phyloP scores from a whole-genome alignment of 2,888 invertebrate genomes.

The Prenolepis imparis region DNA sequence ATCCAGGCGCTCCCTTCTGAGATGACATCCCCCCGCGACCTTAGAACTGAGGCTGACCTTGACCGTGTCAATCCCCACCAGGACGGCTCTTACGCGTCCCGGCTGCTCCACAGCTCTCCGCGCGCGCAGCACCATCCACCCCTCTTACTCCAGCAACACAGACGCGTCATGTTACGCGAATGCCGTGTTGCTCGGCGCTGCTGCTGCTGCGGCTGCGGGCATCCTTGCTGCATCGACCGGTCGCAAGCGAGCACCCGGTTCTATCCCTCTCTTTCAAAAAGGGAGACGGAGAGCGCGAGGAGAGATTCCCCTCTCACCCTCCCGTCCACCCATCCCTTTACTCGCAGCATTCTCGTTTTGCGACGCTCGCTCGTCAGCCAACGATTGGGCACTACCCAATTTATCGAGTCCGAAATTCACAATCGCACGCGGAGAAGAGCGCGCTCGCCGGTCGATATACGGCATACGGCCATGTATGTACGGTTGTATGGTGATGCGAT shows the following conservation, averaged over 20 bases:
- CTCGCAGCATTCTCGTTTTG: slow-evolving; percentile 39
- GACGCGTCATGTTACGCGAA: slow-evolving; percentile 78
- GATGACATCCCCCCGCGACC: slow-evolving; percentile 84
- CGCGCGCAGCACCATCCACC: slow-evolving; percentile 26
- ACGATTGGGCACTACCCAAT: slow-evolving; percentile 43
- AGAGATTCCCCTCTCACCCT: slow-evolving; percentile 7
- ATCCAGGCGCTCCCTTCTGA: slow-evolving; percentile 74
- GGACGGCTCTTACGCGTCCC: slow-evolving; percentile 63
- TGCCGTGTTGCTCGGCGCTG: slow-evolving; percentile 77
- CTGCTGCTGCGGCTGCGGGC: slow-evolving; percentile 72
- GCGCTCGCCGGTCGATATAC: slow-evolving; percentile 24
- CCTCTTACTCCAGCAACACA: slow-evolving; percentile 28
- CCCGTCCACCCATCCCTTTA: neutral
- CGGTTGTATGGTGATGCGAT: too few relatives aligned
- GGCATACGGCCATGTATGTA: neutral
- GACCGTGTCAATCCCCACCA: slow-evolving; percentile 83
- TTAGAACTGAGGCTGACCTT: slow-evolving; percentile 83
- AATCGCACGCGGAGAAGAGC: slow-evolving; percentile 26
- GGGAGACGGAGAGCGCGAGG: slow-evolving; percentile 3
- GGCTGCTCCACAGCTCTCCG: slow-evolving; percentile 56
- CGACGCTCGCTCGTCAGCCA: slow-evolving; percentile 41
- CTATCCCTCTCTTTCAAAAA: slow-evolving; percentile 49
- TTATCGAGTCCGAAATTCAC: slow-evolving; percentile 40
- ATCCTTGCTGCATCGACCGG: slow-evolving; percentile 83
- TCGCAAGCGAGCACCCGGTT: slow-evolving; percentile 72